These are phyloP conservation scores for Platysteira castanea DNA, from an alignment of 2,113 vertebrate genomes.

Conservation along the genomic window DNA sequence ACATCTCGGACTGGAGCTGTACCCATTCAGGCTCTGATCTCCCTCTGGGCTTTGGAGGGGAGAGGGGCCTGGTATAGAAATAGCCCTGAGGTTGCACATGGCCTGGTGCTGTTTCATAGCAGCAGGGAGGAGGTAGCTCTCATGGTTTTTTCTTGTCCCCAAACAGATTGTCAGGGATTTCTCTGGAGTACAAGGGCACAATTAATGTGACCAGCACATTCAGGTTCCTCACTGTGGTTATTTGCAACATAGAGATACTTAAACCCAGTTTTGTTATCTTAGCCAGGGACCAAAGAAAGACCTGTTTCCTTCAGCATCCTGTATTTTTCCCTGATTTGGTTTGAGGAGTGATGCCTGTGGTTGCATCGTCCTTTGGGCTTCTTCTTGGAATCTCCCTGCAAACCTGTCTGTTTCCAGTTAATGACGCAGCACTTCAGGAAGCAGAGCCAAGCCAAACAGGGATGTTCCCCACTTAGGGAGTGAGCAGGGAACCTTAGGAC, in stretches of 20 bases:
- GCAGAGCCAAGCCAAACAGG: slow-evolving; percentile 34
- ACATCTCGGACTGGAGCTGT: background rate
- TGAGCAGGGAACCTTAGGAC: background rate
- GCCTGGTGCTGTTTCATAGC: background rate
- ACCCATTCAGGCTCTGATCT: background rate
- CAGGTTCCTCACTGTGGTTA: background rate
- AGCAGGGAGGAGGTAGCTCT: background rate
- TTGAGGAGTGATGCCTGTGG: background rate
- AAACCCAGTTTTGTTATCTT: background rate
- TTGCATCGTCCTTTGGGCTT: background rate
- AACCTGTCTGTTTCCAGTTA: background rate
- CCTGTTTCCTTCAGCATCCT: background rate
- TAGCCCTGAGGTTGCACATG: background rate
- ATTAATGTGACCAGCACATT: background rate
- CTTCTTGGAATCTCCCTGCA: slow-evolving; percentile 5
- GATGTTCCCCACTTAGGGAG: background rate
- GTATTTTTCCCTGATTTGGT: background rate
- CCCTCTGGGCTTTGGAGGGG: rapidly evolving
- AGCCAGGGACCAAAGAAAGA: background rate
- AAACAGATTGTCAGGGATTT: background rate
- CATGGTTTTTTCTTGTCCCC: background rate
- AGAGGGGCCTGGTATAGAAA: background rate
- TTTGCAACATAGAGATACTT: background rate
- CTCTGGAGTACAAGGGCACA: background rate
- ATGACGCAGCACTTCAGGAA: background rate